Conservation (phyloP, 2,113 vertebrate species). For the Psilopogon haemacephalus region DNA sequence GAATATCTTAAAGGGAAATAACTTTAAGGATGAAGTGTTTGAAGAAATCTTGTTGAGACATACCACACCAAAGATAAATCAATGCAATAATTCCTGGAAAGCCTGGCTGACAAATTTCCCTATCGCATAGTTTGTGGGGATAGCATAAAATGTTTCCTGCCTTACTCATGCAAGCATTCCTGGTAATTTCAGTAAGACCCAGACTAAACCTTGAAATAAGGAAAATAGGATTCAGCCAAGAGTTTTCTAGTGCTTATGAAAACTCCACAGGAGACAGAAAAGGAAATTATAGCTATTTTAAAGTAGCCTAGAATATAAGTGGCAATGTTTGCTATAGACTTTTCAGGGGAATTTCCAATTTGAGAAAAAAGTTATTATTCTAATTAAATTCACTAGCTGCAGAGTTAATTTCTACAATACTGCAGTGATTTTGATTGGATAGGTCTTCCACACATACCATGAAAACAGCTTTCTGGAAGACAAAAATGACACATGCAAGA, state of each 20-base stretch:
- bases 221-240: slow-evolving; percentile 5
- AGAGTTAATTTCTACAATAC: neutral
- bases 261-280: slow-evolving; percentile 13
- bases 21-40: slow-evolving; percentile 53
- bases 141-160: slow-evolving; percentile 54
- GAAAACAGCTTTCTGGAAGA: neutral
- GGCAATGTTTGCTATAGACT: neutral
- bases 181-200: slow-evolving; percentile 1
- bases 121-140: slow-evolving; percentile 14
- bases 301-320: neutral
- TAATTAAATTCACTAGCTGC: neutral
- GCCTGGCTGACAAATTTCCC: slow-evolving; percentile 61
- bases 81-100: slow-evolving; percentile 52
- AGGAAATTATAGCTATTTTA: neutral
- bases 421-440: neutral
- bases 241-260: neutral
- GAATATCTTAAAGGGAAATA: slow-evolving; percentile 47
- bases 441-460: neutral
- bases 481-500: neutral
- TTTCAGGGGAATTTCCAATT: neutral
- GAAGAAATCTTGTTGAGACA: slow-evolving; percentile 61
- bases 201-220: neutral
- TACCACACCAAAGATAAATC: slow-evolving; percentile 56
- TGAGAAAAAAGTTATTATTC: neutral
- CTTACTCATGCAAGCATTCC: slow-evolving; percentile 13